Conservation (phyloP, 2,888 invertebrate species). For the Phengaris alcon region DNA sequence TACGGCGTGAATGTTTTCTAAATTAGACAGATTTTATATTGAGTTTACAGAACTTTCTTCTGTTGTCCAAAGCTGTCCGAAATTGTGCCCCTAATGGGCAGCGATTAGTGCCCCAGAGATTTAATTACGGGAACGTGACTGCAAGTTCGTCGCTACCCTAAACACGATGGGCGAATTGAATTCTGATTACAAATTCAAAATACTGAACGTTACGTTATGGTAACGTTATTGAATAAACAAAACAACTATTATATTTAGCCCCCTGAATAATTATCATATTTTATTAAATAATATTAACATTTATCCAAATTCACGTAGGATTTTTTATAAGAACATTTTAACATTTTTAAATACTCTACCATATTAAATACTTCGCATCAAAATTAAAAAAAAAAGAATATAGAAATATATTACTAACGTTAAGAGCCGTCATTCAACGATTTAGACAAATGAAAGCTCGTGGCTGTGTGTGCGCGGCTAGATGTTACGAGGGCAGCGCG, state of each 20-base stretch:
- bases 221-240: background rate
- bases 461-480: too few species aligned
- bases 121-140: slow-evolving; percentile 3
- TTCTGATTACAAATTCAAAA: background rate
- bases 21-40: background rate
- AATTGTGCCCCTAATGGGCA: slow-evolving; percentile 6
- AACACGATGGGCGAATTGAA: background rate
- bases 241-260: too few species aligned
- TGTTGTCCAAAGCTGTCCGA: background rate
- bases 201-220: background rate
- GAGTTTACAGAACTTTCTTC: background rate
- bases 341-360: too few species aligned
- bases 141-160: background rate
- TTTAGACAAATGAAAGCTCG: background rate
- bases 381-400: too few species aligned
- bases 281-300: too few species aligned
- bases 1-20: background rate
- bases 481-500: too few species aligned
- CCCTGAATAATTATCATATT: too few species aligned
- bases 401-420: too few species aligned
- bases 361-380: too few species aligned
- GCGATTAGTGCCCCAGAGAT: slow-evolving; percentile 16
- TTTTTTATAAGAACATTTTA: too few species aligned
- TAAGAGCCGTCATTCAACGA: background rate
- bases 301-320: too few species aligned